Conservation (phyloP, 2,113 vertebrate species). For the Hippolais icterina region DNA sequence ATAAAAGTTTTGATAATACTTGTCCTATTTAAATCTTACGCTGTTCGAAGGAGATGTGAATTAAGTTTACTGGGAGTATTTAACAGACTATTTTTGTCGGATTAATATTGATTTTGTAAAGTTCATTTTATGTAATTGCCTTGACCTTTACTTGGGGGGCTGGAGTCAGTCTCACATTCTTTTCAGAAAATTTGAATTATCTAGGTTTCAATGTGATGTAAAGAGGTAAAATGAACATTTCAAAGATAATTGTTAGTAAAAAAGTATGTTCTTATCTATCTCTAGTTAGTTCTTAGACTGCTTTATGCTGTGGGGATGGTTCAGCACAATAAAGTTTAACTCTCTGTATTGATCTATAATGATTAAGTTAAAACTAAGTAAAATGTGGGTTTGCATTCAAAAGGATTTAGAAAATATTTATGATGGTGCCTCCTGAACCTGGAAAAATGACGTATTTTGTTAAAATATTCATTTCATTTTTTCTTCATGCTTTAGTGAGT, state of each 20-base stretch:
- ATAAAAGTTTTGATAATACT: background rate
- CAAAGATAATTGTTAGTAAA: background rate
- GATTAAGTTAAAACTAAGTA: background rate
- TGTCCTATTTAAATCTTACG: background rate
- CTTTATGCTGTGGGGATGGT: background rate
- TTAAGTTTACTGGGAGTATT: background rate
- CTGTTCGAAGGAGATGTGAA: background rate
- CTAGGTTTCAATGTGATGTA: background rate
- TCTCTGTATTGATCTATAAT: background rate
- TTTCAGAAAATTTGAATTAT: background rate
- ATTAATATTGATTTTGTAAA: constrained; percentile 31
- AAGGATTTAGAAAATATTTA: background rate
- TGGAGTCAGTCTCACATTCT: background rate
- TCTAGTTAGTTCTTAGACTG: background rate
- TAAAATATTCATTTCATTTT: background rate
- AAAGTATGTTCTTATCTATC: background rate
- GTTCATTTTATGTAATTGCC: background rate
- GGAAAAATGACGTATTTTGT: background rate
- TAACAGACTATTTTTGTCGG: background rate
- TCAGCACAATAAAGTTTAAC: background rate
- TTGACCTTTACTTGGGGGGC: background rate
- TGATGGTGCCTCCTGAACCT: background rate
- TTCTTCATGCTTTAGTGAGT: background rate
- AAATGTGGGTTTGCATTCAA: background rate
- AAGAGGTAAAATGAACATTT: background rate